Percentiles rank a stretch among this genome's conserved stretches.
phyloP scores from a whole-genome alignment of 2,888 invertebrate species.

The Caenorhabditis macrosperma region DNA sequence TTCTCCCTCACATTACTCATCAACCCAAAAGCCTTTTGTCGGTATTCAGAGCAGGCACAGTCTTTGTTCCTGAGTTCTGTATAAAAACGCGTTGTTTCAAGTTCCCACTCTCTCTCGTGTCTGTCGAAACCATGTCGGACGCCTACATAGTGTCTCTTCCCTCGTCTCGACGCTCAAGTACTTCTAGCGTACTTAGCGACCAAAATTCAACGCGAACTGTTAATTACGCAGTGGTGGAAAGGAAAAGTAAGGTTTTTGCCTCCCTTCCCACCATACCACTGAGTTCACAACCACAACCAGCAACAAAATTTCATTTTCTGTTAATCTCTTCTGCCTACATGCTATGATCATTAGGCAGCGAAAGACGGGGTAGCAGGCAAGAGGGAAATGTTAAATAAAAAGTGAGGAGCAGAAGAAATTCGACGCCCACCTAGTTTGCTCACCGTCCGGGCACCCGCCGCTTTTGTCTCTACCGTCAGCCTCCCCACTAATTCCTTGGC shows the following conservation, averaged over 20 bases:
- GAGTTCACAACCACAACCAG: slow-evolving; percentile 31
- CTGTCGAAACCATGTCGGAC: slow-evolving; percentile 20
- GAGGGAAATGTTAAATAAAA: slow-evolving; percentile 57
- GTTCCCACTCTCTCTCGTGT: not conserved
- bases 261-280: not conserved
- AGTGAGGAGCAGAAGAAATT: slow-evolving; percentile 53
- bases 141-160: slow-evolving; percentile 42
- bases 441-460: slow-evolving; percentile 17
- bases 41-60: slow-evolving; percentile 4
- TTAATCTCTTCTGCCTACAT: slow-evolving; percentile 51
- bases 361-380: slow-evolving; percentile 29
- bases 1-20: slow-evolving; percentile 37
- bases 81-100: not conserved
- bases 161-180: slow-evolving; percentile 42
- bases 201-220: slow-evolving; percentile 31
- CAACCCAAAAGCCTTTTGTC: slow-evolving; percentile 7
- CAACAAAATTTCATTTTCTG: slow-evolving; percentile 34
- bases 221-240: slow-evolving; percentile 42
- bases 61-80: slow-evolving; percentile 1
- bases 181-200: slow-evolving; percentile 39
- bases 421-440: slow-evolving; percentile 59
- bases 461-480: slow-evolving; percentile 56
- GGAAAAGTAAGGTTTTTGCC: slow-evolving; percentile 37
- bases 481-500: slow-evolving; percentile 53
- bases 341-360: slow-evolving; percentile 40